phyloP scores from a whole-genome alignment of 2,888 invertebrate species.

The Sthenelais limicola region DNA sequence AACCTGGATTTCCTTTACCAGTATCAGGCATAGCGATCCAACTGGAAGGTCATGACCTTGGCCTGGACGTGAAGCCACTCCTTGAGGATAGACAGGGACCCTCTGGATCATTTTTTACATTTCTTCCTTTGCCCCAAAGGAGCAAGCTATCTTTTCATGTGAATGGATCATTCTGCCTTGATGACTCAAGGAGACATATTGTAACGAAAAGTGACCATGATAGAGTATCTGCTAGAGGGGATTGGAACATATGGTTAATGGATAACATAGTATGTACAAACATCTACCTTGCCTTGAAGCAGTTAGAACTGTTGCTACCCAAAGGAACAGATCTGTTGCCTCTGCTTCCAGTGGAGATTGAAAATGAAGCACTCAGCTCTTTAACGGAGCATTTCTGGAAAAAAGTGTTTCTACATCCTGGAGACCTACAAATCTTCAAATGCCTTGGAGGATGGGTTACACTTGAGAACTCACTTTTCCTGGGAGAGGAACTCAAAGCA shows the following conservation, averaged over 20 bases:
- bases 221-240: not conserved
- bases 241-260: conserved; percentile 6
- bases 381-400: not conserved
- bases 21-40: conserved; percentile 12
- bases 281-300: no score
- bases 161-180: conserved; percentile 5
- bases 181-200: conserved; percentile 3
- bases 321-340: not conserved
- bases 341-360: not conserved
- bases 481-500: not conserved
- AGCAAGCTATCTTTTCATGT: conserved; percentile 6
- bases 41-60: not conserved
- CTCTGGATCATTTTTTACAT: conserved; percentile 10
- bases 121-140: not conserved
- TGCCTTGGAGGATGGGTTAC: not conserved
- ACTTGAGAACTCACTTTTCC: not conserved
- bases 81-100: not conserved
- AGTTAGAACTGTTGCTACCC: no score
- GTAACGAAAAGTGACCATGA: conserved; percentile 4
- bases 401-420: not conserved
- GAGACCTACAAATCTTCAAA: not conserved
- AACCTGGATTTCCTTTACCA: no score
- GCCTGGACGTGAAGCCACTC: not conserved
- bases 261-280: not conserved
- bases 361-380: not conserved